Conservation (phyloP, 2,113 vertebrate genomes). For the Rhinogobius similis region DNA sequence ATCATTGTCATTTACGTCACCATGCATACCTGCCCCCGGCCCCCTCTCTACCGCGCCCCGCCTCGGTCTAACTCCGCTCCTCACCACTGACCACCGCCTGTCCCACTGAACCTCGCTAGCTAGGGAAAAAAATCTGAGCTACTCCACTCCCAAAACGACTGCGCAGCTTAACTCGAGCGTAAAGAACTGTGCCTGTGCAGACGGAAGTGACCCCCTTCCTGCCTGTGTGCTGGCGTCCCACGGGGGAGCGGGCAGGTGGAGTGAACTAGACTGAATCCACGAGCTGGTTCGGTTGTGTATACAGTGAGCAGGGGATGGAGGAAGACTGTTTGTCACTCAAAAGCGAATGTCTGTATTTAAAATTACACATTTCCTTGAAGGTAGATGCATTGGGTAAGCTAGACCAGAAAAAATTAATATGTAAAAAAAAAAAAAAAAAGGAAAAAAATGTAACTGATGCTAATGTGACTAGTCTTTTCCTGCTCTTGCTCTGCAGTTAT, state of each 20-base stretch:
- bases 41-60: constrained; percentile 6
- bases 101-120: constrained; percentile 75
- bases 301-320: constrained; percentile 17
- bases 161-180: constrained; percentile 72
- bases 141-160: constrained; percentile 73
- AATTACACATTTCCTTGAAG: constrained; percentile 41
- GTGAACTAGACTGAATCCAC: constrained; percentile 80
- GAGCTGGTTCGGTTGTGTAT: constrained; percentile 64
- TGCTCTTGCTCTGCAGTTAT: constrained; percentile 32
- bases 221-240: constrained; percentile 25
- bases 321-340: constrained; percentile 37
- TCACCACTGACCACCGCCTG: constrained; percentile 49
- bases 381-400: constrained; percentile 23
- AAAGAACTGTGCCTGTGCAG: constrained; percentile 43
- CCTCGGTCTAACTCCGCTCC: constrained; percentile 39
- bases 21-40: constrained; percentile 22
- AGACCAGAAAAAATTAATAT: constrained; percentile 18
- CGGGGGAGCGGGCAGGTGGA: constrained; percentile 40
- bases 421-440: no score
- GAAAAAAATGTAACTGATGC: constrained; percentile 27
- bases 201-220: constrained; percentile 34
- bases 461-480: constrained; percentile 30
- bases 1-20: constrained; percentile 44
- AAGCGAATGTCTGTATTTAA: constrained; percentile 68
- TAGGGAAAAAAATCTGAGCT: constrained; percentile 70